A percentile compares a stretch with the other conserved stretches of the same genome.
These are phyloP conservation scores for Carpatolechia fugitivella DNA, from an alignment of 2,888 invertebrate genomes.

Conservation along the genomic window DNA sequence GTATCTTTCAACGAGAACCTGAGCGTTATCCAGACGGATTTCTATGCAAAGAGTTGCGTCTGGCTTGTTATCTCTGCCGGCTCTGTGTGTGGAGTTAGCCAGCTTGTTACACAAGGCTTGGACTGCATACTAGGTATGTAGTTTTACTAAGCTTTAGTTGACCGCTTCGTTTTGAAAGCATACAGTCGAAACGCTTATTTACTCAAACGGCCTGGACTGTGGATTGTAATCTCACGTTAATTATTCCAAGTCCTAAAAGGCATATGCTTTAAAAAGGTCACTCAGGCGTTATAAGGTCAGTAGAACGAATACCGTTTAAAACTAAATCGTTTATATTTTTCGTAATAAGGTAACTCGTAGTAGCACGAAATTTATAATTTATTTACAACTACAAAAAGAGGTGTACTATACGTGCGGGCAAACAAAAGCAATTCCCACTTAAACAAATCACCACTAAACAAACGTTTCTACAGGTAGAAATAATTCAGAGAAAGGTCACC, in stretches of 20 bases:
- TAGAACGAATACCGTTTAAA: not conserved
- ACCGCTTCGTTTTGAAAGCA: slow-evolving; percentile 6
- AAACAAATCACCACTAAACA: slow-evolving; percentile 76
- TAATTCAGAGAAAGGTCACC: slow-evolving; percentile 77
- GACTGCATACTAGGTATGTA: not conserved
- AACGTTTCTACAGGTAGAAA: slow-evolving; percentile 75
- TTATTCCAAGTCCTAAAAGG: not conserved
- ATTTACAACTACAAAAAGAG: slow-evolving; percentile 47
- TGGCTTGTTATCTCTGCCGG: slow-evolving; percentile 14
- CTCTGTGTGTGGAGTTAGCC: slow-evolving; percentile 5
- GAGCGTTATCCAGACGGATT: slow-evolving; percentile 14
- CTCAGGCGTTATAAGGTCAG: not conserved
- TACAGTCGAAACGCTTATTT: slow-evolving; percentile 1
- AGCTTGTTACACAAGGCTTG: slow-evolving; percentile 15
- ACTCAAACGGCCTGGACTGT: not conserved
- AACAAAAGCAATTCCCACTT: slow-evolving; percentile 60
- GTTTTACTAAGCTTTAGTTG: slow-evolving; percentile 6
- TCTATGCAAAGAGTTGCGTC: slow-evolving; percentile 16
- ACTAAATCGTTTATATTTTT: not conserved
- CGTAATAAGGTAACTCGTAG: slow-evolving; percentile 8
- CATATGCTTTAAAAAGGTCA: not conserved
- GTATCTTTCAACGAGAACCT: slow-evolving; percentile 1
- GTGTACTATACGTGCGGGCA: slow-evolving; percentile 40
- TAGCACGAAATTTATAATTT: slow-evolving; percentile 19
- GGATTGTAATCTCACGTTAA: slow-evolving; percentile 1